phyloP scores from a whole-genome alignment of 1,140 invertebrate species.

The Prorops nasuta region DNA sequence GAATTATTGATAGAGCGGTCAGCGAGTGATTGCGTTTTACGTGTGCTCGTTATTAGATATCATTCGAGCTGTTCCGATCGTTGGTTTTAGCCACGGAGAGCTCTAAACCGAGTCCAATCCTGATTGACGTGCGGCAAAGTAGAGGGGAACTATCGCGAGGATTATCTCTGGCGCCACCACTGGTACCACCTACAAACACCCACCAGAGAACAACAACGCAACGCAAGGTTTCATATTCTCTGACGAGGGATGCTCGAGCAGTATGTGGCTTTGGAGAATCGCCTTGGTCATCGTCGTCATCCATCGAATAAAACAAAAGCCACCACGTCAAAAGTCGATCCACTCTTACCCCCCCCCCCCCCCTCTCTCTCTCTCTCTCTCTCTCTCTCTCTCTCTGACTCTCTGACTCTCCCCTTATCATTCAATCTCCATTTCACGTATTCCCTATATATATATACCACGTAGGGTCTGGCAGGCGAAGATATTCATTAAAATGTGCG shows the following conservation, averaged over 20 bases:
- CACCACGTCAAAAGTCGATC: slow-evolving; percentile 33
- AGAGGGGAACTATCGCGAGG: slow-evolving; percentile 44
- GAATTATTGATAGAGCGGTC: too few species aligned
- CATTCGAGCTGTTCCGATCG: slow-evolving; percentile 42
- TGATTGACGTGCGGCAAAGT: slow-evolving; percentile 48
- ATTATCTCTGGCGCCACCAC: slow-evolving; percentile 52
- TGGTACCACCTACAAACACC: slow-evolving; percentile 37
- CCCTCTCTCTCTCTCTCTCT: too few species aligned
- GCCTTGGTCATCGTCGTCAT: slow-evolving; percentile 1
- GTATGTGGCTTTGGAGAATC: slow-evolving; percentile 10
- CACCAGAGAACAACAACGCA: slow-evolving; percentile 28
- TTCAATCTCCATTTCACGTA: too few species aligned
- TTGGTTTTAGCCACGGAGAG: slow-evolving; percentile 41
- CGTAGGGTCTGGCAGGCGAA: too few species aligned
- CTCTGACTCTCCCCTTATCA: too few species aligned
- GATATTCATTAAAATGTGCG: too few species aligned
- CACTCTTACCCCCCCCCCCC: too few species aligned
- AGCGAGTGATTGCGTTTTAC: too few species aligned
- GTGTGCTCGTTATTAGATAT: too few species aligned
- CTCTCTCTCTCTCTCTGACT: too few species aligned
- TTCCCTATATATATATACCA: too few species aligned
- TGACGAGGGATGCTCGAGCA: slow-evolving; percentile 21
- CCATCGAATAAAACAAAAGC: slow-evolving; percentile 34
- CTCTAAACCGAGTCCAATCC: slow-evolving; percentile 51
- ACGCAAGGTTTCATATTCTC: slow-evolving; percentile 25